Evolutionary conservation across 2,113 vertebrate genomes (phyloP), one percentile per base, ranked within the genome.

Genomic region (Trachemys scripta): DNA sequence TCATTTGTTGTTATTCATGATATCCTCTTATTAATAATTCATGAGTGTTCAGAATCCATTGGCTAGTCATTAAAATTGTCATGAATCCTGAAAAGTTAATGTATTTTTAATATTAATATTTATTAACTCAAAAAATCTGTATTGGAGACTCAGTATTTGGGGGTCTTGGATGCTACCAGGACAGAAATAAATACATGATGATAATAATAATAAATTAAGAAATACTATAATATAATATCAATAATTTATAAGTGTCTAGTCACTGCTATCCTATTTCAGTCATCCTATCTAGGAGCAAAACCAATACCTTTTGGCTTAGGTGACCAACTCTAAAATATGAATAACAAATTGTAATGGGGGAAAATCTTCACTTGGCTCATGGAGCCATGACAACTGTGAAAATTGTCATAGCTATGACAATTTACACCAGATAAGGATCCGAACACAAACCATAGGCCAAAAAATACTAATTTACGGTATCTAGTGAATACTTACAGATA

Each of bases 391-490:
- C 59, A 31, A 31, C 31, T 62, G 13, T 62, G 59, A 62, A 59
- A 59, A 57, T 56, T 56, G 54, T 25, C 54, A 56, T 25, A 57
- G 27, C 27, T 35, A 17, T 62, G 59, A 62, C 29, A 62, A 62
- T 62, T 35, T 35, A 62, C 31, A 31, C 13, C 13, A 62, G 12
- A 6, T 53, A 13, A 90, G 76, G 25, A 82, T 22, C 5, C 75
- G 35, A 4, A 87, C 80, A 24, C 27, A 82, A 72, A 7, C 14
- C 29, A 65, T 24, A 53, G 59, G 54, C 20, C 24, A 53, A 80
- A 80, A 1, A 51, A 1, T 2, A 80, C 6, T 12, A 31, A 22
- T 49, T 59, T 14, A 7, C 4, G 62, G 0, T 49, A 24, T 50
- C 10, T 75, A 12, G 1, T 35, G 16, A 51, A 27, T 59, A n/a